Evolutionary conservation across 2,797 vertebrate genomes (phyloP), one percentile per base, ranked within the genome.

Genomic region (Phataginus tetradactyla): DNA sequence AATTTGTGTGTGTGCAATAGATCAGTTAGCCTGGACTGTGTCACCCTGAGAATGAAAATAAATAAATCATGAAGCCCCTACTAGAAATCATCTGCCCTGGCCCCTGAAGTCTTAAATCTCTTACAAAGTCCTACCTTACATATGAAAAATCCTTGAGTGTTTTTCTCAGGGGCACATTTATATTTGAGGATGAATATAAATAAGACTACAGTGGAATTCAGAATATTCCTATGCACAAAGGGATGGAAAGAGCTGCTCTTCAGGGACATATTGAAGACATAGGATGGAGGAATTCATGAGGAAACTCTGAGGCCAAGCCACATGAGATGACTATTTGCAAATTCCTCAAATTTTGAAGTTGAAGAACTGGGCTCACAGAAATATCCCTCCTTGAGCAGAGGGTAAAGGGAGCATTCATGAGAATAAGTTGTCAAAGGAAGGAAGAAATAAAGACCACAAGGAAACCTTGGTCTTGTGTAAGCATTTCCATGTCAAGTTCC

Each of bases 271-370:
- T 32, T 27, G 42, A 20, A 74, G 68, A 37, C 0, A 0, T 61
- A 68, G 45, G 77, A 91, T 11, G 25, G 21, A 57, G 78, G 66
- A 39, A 25, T 79, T 83, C 68, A 42, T 1, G 6, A 90, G 86
- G 72, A 91, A 71, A 90, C 18, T 45, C 51, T 66, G 85, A 95
- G 79, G 83, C 63, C 42, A 7, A 27, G 45, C 63, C 95, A 86
- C 32, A 12, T 49, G 91, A 86, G 86, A 80, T 80, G 83, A 86
- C 59, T 71, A 9, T 78, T 92, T 42, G 55, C 57, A 93, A 96
- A 97, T 93, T 97, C 94, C 84, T 97, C 11, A 4, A 94, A 97
- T 96, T 96, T 92, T 80, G 93, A 95, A 39, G 84, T 95, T 96
- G 95, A 94, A 83, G 94, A 96, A 91, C 86, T 87, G 12, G 61